Percentiles rank a stretch among this genome's conserved stretches.
Evolutionary conservation across 2,797 vertebrate species (phyloP).

Genomic region (Alfaro cultratus): DNA sequence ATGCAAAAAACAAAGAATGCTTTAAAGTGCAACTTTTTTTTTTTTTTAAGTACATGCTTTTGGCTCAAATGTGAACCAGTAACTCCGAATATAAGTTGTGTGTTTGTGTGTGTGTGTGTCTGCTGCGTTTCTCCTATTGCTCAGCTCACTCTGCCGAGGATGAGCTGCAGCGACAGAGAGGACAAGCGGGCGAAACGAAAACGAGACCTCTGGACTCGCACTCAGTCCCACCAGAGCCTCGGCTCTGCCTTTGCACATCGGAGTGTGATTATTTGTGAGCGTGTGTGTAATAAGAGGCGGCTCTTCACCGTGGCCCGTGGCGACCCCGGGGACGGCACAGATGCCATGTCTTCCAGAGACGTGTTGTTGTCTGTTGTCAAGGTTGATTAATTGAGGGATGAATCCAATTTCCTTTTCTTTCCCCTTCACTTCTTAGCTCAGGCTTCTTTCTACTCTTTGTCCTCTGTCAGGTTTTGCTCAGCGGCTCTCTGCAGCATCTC

Average conservation of each 20-base stretch:
- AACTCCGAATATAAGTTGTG: constrained; percentile 12
- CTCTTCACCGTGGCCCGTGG: constrained; percentile 16
- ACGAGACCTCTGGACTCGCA: constrained; percentile 30
- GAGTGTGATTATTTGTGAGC: constrained; percentile 23
- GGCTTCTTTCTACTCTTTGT: background rate
- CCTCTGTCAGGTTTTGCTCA: constrained; percentile 1
- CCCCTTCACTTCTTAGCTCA: constrained; percentile 1
- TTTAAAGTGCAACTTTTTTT: background rate
- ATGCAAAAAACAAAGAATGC: background rate
- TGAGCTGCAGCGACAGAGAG: constrained; percentile 15
- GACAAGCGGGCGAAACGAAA: constrained; percentile 27
- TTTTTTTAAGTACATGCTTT: background rate
- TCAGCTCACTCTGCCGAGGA: background rate
- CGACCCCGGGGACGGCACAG: constrained; percentile 39
- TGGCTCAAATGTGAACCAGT: constrained; percentile 3
- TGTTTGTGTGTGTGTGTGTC: constrained; percentile 1
- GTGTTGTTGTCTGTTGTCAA: constrained; percentile 47
- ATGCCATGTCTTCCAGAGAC: constrained; percentile 34
- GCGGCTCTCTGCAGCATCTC: background rate
- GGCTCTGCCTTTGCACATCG: constrained; percentile 19
- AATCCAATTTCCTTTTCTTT: constrained; percentile 50
- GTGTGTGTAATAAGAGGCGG: constrained; percentile 17
- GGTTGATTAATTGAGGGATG: constrained; percentile 57
- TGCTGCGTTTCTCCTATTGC: constrained; percentile 12
- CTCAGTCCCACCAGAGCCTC: constrained; percentile 14